A percentile compares a stretch with the other conserved stretches of the same genome.
Evolutionary conservation across 2,113 vertebrate genomes (phyloP).

Genomic region (Suncus etruscus): DNA sequence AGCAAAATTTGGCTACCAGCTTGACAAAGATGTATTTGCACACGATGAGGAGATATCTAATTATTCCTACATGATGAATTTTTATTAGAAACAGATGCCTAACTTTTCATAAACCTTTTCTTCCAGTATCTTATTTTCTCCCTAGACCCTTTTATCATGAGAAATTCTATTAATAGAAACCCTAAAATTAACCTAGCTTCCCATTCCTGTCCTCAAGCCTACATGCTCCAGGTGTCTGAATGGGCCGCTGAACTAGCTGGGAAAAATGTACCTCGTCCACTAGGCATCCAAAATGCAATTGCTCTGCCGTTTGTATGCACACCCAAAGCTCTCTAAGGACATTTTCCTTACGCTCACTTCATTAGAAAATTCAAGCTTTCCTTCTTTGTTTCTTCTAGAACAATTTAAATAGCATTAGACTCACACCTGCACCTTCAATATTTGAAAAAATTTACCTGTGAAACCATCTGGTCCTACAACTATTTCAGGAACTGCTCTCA

Average conservation of each 20-base stretch:
- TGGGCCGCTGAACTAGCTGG: not conserved
- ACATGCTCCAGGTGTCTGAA: not conserved
- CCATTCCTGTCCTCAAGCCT: not conserved
- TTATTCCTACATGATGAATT: slow-evolving; percentile 50
- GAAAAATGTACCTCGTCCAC: not conserved
- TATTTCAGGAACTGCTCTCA: slow-evolving; percentile 48
- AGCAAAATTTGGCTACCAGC: slow-evolving; percentile 60
- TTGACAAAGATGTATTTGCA: slow-evolving; percentile 44
- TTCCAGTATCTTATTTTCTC: slow-evolving; percentile 56
- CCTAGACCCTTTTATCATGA: slow-evolving; percentile 14
- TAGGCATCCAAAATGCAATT: not conserved
- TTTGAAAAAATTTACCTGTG: slow-evolving; percentile 52
- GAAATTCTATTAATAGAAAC: slow-evolving; percentile 60
- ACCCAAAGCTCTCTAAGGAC: not conserved
- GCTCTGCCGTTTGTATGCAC: not conserved
- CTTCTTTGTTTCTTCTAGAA: slow-evolving; percentile 33
- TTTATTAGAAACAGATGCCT: slow-evolving; percentile 55
- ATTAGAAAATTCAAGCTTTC: not conserved
- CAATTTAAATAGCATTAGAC: not conserved
- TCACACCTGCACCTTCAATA: slow-evolving; percentile 12
- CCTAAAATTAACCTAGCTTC: slow-evolving; percentile 51
- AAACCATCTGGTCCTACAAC: slow-evolving; percentile 3
- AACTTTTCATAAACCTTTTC: slow-evolving; percentile 58
- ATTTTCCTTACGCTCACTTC: not conserved
- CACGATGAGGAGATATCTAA: not conserved